Evolutionary conservation across 2,797 vertebrate species (phyloP).

Genomic region (Sebastolobus altivelis): DNA sequence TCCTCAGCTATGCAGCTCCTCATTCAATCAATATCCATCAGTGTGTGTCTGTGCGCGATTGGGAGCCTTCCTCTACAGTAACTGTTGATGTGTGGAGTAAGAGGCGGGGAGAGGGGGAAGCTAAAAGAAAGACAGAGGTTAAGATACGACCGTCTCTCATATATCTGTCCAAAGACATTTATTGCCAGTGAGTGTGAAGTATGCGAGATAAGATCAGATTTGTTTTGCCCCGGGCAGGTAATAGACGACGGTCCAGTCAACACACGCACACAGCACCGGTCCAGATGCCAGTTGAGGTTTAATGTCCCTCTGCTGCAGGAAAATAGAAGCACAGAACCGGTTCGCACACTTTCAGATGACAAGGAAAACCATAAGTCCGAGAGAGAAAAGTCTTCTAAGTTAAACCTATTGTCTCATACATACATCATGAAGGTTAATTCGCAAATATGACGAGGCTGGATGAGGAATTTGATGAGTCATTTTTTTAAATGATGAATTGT

Average conservation of each 20-base stretch:
- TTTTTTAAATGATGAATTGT: slow-evolving; percentile 1
- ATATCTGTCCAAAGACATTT: slow-evolving; percentile 48
- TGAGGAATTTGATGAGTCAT: not conserved
- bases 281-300: slow-evolving; percentile 26
- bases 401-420: not conserved
- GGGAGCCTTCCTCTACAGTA: slow-evolving; percentile 43
- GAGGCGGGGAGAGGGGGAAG: not conserved
- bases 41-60: slow-evolving; percentile 19
- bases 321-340: not conserved
- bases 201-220: slow-evolving; percentile 52
- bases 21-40: slow-evolving; percentile 74
- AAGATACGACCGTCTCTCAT: slow-evolving; percentile 44
- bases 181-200: slow-evolving; percentile 56
- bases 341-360: not conserved
- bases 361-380: not conserved
- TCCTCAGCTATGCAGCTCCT: slow-evolving; percentile 62
- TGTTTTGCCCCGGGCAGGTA: slow-evolving; percentile 16
- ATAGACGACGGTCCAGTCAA: slow-evolving; percentile 14
- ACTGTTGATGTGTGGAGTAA: slow-evolving; percentile 58
- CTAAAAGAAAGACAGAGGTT: slow-evolving; percentile 37
- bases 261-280: slow-evolving; percentile 6
- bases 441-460: not conserved
- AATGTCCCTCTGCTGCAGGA: slow-evolving; percentile 22
- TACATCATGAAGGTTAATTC: not conserved
- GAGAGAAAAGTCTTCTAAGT: not conserved